Percentiles rank a stretch among this genome's conserved stretches.
Evolutionary conservation across 2,888 invertebrate species (phyloP).

Genomic region (Cordilura impudica): DNA sequence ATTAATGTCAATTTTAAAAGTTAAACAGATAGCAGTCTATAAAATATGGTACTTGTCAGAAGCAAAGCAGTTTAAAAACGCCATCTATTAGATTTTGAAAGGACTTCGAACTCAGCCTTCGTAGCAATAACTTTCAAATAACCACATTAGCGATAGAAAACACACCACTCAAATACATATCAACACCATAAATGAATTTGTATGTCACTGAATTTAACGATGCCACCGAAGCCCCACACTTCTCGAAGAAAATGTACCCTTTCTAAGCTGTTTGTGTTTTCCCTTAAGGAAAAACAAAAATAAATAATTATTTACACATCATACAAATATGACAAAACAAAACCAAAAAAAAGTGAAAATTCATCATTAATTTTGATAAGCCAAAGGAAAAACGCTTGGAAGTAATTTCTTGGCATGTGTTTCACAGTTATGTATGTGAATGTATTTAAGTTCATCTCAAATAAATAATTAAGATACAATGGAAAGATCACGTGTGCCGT

Average conservation of each 20-base stretch:
- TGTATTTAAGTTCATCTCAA: constrained; percentile 47
- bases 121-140: too few species aligned
- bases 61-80: too few species aligned
- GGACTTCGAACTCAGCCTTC: too few species aligned
- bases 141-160: too few species aligned
- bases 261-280: constrained; percentile 35
- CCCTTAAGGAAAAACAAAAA: constrained; percentile 44
- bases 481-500: constrained; percentile 57
- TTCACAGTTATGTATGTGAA: too few species aligned
- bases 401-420: constrained; percentile 41
- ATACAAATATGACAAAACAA: constrained; percentile 51
- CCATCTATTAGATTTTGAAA: too few species aligned
- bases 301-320: constrained; percentile 62
- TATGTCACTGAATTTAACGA: constrained; percentile 33
- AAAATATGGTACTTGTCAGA: too few species aligned
- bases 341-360: constrained; percentile 31
- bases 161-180: constrained; percentile 27
- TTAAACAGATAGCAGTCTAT: too few species aligned
- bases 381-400: constrained; percentile 9
- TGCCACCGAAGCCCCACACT: background rate
- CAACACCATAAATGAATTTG: constrained; percentile 8
- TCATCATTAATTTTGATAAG: constrained; percentile 55
- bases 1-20: too few species aligned
- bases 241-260: background rate
- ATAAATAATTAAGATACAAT: constrained; percentile 60